Base-by-base conservation (phyloP, 2,797 vertebrate genomes). In the Diplodus puntazzo region DNA sequence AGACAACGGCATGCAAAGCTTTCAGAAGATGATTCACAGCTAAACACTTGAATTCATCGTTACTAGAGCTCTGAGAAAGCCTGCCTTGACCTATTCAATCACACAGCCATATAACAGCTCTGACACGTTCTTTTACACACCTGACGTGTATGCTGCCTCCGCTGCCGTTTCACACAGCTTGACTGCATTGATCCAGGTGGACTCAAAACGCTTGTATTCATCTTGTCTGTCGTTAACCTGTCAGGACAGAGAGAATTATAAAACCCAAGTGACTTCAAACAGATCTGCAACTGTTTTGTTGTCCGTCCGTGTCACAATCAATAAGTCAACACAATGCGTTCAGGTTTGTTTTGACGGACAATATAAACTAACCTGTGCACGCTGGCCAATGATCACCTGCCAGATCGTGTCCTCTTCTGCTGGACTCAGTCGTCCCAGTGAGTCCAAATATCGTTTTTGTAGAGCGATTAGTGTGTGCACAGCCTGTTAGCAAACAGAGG, bases 321-420 rank as follows among this genome's bases (percentile, higher is more conserved):
- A 53, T 64, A 70, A 49, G 43, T 58, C 0, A 42, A 69, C 4
- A 52, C 42, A 69, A 75, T 21, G 3, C 21, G 5, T 16, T 49
- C 13, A 43, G 27, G 11, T 71, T 59, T 54, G 11, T 30, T 57
- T 27, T 16, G 0, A 73, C 42, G 7, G 10, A 25, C 8, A 69
- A 73, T 49, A 69, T 11, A 55, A n/a, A 86, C 93, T 91, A 86
- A 99, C 98, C 94, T 97, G 93, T n/a, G 96, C 96, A 87, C 98
- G 95, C 89, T 98, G 97, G 80, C 96, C 92, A 85, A 99, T 97
- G 80, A 99, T 97, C 92, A 98, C 96, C 89, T 99, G 98, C 98
- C 97, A 99, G 65, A 99, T 91, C 0, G 95, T 92, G 80, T 97
- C 97, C 86, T 98, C 97, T 80, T 99, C 96, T 46, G 95, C 93